Percentiles rank a stretch among this genome's conserved stretches.
Conservation (phyloP, 2,113 vertebrate genomes). For the Zapus hudsonius region DNA sequence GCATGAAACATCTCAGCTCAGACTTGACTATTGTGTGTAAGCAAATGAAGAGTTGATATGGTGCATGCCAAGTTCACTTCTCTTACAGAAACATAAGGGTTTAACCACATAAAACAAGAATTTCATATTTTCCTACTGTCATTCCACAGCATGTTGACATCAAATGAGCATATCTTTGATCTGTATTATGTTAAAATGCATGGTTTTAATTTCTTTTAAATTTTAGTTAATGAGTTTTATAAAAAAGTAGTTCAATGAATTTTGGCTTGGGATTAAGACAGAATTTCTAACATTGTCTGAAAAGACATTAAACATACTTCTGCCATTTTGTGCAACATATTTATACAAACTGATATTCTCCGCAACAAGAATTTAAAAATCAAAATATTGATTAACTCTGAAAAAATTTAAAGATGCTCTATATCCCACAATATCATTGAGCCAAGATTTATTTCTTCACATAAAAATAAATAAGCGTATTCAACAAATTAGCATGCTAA, state of each 20-base stretch:
- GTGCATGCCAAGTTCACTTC: background rate
- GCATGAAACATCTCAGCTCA: background rate
- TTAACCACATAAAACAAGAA: background rate
- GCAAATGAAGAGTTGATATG: background rate
- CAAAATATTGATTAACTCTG: background rate
- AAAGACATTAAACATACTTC: background rate
- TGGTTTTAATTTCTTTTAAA: background rate
- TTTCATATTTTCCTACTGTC: background rate
- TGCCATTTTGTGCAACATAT: background rate
- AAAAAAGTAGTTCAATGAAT: background rate
- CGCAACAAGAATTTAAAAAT: background rate
- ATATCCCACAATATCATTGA: background rate
- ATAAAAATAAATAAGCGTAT: background rate
- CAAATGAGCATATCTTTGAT: background rate
- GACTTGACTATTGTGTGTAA: background rate
- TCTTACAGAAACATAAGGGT: background rate
- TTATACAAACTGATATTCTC: background rate
- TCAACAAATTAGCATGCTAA: background rate
- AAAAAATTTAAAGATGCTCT: background rate
- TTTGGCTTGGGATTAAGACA: background rate
- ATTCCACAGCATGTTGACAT: background rate
- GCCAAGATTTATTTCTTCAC: background rate
- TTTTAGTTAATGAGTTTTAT: background rate
- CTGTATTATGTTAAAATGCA: background rate
- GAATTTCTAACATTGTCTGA: background rate